These are phyloP conservation scores for Catalaphyllia jardinei DNA, from an alignment of 64 coral and sea anemone genomes.

Conservation along the genomic window DNA sequence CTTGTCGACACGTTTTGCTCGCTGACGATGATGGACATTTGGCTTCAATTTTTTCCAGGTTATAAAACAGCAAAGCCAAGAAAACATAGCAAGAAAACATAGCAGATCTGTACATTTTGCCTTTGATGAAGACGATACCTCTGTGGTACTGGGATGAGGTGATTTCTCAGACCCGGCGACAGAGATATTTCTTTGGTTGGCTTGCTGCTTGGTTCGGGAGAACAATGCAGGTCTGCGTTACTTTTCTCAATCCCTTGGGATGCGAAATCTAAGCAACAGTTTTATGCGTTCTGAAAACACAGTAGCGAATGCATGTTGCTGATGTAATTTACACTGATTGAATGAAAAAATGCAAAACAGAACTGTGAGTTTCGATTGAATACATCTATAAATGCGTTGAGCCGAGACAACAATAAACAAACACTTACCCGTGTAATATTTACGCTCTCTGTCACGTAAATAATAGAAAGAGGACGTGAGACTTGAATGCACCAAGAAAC, in stretches of 20 bases:
- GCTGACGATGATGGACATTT: not conserved
- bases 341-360: not conserved
- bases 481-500: too few species aligned
- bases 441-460: too few species aligned
- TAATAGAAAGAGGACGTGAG: too few species aligned
- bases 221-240: not conserved
- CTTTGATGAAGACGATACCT: not conserved
- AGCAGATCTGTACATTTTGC: not conserved
- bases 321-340: not conserved
- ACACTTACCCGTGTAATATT: too few species aligned
- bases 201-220: not conserved
- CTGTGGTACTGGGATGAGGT: not conserved
- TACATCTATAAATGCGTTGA: too few species aligned
- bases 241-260: not conserved
- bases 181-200: not conserved
- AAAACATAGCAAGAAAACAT: not conserved
- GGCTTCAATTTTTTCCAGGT: not conserved
- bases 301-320: not conserved
- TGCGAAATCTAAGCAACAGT: not conserved
- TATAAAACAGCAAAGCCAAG: too few species aligned
- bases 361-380: too few species aligned
- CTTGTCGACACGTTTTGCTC: not conserved
- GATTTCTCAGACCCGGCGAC: not conserved
- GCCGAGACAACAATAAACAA: too few species aligned
- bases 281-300: not conserved